Evolutionary conservation across 2,113 vertebrate genomes (phyloP).

Genomic region (Tupaia tana): DNA sequence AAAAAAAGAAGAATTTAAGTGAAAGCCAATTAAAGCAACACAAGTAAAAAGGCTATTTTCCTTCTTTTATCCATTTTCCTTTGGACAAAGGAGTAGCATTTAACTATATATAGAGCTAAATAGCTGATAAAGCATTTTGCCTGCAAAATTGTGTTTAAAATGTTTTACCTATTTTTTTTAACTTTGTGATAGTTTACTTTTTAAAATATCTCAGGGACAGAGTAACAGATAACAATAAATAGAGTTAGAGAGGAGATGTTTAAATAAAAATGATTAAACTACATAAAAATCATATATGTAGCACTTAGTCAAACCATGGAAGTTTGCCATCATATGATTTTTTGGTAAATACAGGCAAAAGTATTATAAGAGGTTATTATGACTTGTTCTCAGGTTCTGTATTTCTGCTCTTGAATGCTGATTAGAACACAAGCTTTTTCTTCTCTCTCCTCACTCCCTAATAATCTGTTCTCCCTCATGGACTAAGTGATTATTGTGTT

Average conservation of each 20-base stretch:
- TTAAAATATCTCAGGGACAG: background rate
- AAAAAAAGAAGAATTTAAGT: slow-evolving; percentile 38
- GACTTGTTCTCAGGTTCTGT: background rate
- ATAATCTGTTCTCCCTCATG: slow-evolving; percentile 68
- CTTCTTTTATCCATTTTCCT: slow-evolving; percentile 11
- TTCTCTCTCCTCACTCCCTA: background rate
- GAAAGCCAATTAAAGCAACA: slow-evolving; percentile 30
- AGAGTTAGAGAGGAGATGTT: background rate
- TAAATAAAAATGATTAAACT: slow-evolving; percentile 59
- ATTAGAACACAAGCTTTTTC: slow-evolving; percentile 37
- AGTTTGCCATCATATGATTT: background rate
- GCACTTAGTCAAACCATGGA: background rate
- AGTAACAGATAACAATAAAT: slow-evolving; percentile 1
- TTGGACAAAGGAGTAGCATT: slow-evolving; percentile 39
- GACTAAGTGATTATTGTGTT: slow-evolving; percentile 63
- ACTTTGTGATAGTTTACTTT: slow-evolving; percentile 43
- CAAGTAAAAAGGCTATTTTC: background rate
- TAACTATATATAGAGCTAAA: slow-evolving; percentile 11
- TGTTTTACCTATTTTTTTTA: background rate
- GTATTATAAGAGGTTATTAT: background rate
- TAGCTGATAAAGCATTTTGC: background rate
- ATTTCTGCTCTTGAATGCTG: slow-evolving; percentile 4
- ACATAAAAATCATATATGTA: background rate
- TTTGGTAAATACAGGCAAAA: slow-evolving; percentile 27
- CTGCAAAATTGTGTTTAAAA: background rate